phyloP scores from a whole-genome alignment of 2,888 invertebrate genomes.

The Cinara cedri region DNA sequence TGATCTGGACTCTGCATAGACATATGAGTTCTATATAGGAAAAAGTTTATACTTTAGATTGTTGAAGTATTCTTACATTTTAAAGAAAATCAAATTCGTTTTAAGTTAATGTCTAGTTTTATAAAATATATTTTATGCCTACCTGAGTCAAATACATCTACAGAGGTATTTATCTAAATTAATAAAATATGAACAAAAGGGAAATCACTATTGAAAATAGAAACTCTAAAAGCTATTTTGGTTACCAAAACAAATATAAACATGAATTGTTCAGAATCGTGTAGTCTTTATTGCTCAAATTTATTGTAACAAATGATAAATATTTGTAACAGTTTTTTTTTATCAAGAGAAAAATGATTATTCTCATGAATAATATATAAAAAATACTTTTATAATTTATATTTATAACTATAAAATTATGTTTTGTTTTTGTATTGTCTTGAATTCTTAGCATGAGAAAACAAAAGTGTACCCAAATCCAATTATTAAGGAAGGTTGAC shows the following conservation, averaged over 20 bases:
- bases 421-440: too few relatives aligned
- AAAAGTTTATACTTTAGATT: slow-evolving; percentile 21
- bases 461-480: too few relatives aligned
- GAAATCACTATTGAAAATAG: slow-evolving; percentile 36
- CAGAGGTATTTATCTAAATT: slow-evolving; percentile 38
- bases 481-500: too few relatives aligned
- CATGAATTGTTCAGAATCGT: slow-evolving; percentile 44
- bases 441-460: too few relatives aligned
- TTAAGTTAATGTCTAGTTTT: slow-evolving; percentile 28
- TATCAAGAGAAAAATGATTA: too few relatives aligned
- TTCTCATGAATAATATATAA: too few relatives aligned
- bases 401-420: too few relatives aligned
- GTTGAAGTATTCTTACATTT: slow-evolving; percentile 15
- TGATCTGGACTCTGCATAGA: too few relatives aligned
- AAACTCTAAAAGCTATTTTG: slow-evolving; percentile 40
- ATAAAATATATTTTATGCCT: slow-evolving; percentile 26
- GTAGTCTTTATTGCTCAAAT: slow-evolving; percentile 40
- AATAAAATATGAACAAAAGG: slow-evolving; percentile 43
- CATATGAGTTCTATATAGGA: too few relatives aligned
- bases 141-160: slow-evolving; percentile 32
- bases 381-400: too few relatives aligned
- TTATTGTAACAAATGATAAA: slow-evolving; percentile 28
- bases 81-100: slow-evolving; percentile 23
- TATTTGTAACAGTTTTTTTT: too few relatives aligned
- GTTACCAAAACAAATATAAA: slow-evolving; percentile 36